These are phyloP conservation scores for Trissolcus brochymenae DNA, from an alignment of 2,888 invertebrate genomes.

Conservation along the genomic window DNA sequence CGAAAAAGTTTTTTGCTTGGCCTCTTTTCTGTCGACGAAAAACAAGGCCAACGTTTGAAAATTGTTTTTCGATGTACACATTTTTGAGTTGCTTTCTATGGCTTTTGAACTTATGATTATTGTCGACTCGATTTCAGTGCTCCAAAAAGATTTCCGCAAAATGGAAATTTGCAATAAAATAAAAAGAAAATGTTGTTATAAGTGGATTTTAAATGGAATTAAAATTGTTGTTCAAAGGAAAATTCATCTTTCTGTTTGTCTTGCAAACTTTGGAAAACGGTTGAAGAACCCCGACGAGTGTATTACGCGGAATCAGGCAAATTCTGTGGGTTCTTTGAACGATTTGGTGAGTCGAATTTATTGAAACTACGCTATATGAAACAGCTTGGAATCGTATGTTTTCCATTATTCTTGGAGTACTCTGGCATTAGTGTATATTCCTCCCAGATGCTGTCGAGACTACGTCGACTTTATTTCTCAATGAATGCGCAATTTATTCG, in stretches of 20 bases:
- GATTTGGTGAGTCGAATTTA: conserved; percentile 26
- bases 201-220: no score
- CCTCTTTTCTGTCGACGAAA: conserved; percentile 8
- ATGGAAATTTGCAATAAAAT: no score
- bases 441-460: conserved; percentile 26
- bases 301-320: no score
- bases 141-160: not conserved
- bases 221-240: no score
- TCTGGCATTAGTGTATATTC: conserved; percentile 30
- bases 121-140: not conserved
- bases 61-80: conserved; percentile 26
- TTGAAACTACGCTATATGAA: conserved; percentile 36
- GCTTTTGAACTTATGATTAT: conserved; percentile 11
- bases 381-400: conserved; percentile 44
- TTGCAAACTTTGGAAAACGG: no score
- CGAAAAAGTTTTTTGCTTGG: conserved; percentile 13
- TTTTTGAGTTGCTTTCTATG: conserved; percentile 7
- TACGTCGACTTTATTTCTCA: conserved; percentile 36
- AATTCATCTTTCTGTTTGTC: no score
- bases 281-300: no score
- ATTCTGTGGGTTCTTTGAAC: conserved; percentile 19
- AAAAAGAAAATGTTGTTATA: no score
- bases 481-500: conserved; percentile 44
- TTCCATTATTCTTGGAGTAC: conserved; percentile 46
- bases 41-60: conserved; percentile 5